Evolutionary conservation across 2,888 invertebrate genomes (phyloP).

Genomic region (Mycalesis mineus): DNA sequence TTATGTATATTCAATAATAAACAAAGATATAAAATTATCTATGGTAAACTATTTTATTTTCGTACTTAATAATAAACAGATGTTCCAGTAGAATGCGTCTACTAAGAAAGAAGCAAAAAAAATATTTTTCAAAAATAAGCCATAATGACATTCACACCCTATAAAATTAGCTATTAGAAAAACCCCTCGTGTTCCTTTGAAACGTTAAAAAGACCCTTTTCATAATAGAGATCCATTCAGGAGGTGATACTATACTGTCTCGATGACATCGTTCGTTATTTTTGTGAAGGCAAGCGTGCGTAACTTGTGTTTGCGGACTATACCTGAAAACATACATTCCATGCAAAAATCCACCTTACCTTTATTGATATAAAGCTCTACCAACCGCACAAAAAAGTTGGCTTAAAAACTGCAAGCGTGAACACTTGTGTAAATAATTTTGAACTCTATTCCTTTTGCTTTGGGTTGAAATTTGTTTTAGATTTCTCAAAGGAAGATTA

Average conservation of each 20-base stretch:
- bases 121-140: constrained; percentile 14
- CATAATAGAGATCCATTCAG: constrained; percentile 69
- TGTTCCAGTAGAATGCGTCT: no score
- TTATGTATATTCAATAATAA: no score
- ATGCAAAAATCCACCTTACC: constrained; percentile 31
- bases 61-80: background rate
- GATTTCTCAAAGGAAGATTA: constrained; percentile 6
- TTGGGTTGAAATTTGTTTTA: constrained; percentile 7
- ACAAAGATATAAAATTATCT: no score
- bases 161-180: constrained; percentile 31
- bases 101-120: background rate
- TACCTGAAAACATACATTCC: background rate
- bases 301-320: constrained; percentile 36
- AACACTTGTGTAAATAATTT: background rate
- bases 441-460: background rate
- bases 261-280: constrained; percentile 70
- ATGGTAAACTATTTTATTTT: background rate
- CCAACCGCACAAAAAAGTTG: background rate
- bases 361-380: constrained; percentile 12
- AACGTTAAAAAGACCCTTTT: constrained; percentile 59
- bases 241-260: constrained; percentile 58
- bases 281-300: constrained; percentile 75
- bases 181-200: constrained; percentile 53
- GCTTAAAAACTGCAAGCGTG: constrained; percentile 30
- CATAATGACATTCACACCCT: constrained; percentile 26